Conservation (phyloP, 2,113 vertebrate species). For the Struthidea cinerea region DNA sequence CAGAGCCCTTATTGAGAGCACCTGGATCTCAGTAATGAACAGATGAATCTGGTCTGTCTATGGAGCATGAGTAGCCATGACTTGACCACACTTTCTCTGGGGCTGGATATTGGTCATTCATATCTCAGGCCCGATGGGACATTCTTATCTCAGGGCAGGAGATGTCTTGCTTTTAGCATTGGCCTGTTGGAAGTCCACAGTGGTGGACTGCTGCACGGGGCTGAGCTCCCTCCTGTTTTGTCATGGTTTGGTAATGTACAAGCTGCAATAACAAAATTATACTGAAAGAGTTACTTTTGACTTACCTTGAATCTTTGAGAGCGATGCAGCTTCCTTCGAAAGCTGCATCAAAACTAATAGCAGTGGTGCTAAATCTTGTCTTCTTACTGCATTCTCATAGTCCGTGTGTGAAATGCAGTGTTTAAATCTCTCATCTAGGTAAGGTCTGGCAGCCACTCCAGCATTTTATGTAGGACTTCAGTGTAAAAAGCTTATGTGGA, state of each 20-base stretch:
- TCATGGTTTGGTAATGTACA: background rate
- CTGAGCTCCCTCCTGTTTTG: background rate
- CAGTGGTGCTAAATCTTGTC: background rate
- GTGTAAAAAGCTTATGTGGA: background rate
- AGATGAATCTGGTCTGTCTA: background rate
- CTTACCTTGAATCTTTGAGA: background rate
- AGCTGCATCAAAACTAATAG: background rate
- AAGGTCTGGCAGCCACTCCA: background rate
- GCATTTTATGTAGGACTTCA: background rate
- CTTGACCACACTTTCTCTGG: background rate
- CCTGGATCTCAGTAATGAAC: background rate
- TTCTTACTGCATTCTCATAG: background rate
- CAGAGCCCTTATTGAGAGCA: background rate
- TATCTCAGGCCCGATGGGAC: background rate
- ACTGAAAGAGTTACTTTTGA: background rate
- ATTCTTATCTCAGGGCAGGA: background rate
- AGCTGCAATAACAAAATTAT: background rate
- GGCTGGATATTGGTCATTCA: background rate
- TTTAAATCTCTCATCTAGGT: background rate
- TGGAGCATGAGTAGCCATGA: fast-evolving
- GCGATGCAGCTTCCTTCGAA: background rate
- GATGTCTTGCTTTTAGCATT: background rate
- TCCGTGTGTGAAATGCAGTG: background rate
- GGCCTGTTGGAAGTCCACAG: background rate
- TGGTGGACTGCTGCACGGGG: fast-evolving